These are phyloP conservation scores for Megastigmus dorsalis DNA, from an alignment of 2,888 invertebrate genomes.

Conservation along the genomic window DNA sequence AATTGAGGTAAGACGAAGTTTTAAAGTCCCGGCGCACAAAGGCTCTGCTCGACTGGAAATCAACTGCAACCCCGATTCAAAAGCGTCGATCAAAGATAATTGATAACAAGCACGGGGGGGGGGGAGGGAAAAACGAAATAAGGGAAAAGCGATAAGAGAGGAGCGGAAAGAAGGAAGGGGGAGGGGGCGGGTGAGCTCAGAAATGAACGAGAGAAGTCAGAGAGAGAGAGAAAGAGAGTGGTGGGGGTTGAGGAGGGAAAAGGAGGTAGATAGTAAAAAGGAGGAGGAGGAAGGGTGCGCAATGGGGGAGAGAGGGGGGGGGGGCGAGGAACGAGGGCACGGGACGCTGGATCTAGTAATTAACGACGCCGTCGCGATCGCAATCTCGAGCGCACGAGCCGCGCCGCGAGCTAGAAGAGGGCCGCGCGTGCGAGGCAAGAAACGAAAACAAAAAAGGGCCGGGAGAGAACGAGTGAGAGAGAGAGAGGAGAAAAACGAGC, in stretches of 20 bases:
- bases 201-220: not conserved
- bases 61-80: not conserved
- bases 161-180: not conserved
- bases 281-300: constrained; percentile 27
- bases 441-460: constrained; percentile 16
- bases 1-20: too few species aligned
- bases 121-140: not conserved
- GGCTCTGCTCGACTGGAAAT: not conserved
- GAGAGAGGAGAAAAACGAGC: not conserved
- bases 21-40: too few species aligned
- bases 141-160: not conserved
- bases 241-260: not conserved
- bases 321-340: constrained; percentile 56
- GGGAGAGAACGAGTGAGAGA: constrained; percentile 3
- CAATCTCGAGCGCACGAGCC: constrained; percentile 68
- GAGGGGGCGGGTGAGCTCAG: constrained; percentile 5
- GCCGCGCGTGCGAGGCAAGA: too few species aligned
- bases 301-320: constrained; percentile 28
- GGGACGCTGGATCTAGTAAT: constrained; percentile 69
- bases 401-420: constrained; percentile 60
- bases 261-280: constrained; percentile 40
- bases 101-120: constrained; percentile 33
- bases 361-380: constrained; percentile 70
- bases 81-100: constrained; percentile 35
- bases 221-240: not conserved